These are phyloP conservation scores for Pantherophis vulpinus DNA, from an alignment of 2,797 vertebrate genomes.

Conservation along the genomic window DNA sequence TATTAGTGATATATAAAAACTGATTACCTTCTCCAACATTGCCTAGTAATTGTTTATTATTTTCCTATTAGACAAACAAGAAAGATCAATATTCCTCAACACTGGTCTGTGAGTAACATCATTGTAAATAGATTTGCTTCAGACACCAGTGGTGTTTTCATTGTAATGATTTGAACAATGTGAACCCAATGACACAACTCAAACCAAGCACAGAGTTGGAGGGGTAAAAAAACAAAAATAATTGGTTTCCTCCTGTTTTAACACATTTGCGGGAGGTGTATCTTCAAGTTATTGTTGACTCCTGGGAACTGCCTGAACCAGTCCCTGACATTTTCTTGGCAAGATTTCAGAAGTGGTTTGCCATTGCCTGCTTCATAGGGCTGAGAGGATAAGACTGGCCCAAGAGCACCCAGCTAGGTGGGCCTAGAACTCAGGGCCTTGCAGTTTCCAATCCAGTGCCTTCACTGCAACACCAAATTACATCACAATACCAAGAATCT, in stretches of 20 bases:
- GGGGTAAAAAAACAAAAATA: slow-evolving; percentile 57
- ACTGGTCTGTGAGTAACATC: slow-evolving; percentile 91
- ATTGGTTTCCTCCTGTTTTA: slow-evolving; percentile 44
- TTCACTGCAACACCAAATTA: background rate
- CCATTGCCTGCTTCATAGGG: background rate
- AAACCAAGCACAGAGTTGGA: slow-evolving; percentile 60
- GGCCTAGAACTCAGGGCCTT: background rate
- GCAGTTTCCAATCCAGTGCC: background rate
- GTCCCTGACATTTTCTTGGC: background rate
- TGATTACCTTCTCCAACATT: slow-evolving; percentile 91
- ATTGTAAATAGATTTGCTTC: slow-evolving; percentile 96
- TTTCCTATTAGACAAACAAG: slow-evolving; percentile 98
- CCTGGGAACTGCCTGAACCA: background rate
- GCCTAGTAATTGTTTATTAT: slow-evolving; percentile 99
- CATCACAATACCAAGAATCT: background rate
- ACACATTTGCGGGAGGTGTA: background rate
- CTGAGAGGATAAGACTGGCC: background rate
- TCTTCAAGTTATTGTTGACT: background rate
- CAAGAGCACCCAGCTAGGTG: background rate
- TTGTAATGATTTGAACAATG: slow-evolving; percentile 94
- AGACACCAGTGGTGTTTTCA: slow-evolving; percentile 84
- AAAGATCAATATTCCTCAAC: slow-evolving; percentile 95
- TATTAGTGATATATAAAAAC: slow-evolving; percentile 96
- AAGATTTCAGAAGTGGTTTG: background rate
- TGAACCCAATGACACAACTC: slow-evolving; percentile 89